Conservation (phyloP, 2,113 vertebrate genomes). For the Struthio camelus region DNA sequence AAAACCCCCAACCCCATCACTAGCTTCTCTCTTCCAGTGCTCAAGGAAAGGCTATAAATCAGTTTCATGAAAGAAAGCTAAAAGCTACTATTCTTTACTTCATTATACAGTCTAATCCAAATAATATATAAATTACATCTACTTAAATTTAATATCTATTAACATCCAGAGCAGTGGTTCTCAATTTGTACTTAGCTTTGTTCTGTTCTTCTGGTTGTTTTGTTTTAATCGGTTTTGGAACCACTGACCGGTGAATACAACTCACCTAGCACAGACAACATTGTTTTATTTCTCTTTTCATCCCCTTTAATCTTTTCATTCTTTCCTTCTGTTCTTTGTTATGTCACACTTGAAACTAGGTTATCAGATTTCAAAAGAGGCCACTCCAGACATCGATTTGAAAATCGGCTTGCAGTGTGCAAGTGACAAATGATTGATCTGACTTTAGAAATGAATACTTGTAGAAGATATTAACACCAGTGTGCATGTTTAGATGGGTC, state of each 20-base stretch:
- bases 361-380: neutral
- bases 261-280: neutral
- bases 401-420: neutral
- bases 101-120: neutral
- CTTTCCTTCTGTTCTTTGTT: neutral
- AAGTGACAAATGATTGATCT: neutral
- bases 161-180: neutral
- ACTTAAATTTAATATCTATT: neutral
- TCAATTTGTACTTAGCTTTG: neutral
- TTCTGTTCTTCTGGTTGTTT: neutral
- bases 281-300: neutral
- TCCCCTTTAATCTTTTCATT: neutral
- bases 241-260: neutral
- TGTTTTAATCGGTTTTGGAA: neutral
- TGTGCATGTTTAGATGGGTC: neutral
- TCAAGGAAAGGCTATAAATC: neutral
- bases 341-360: neutral
- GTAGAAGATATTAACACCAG: neutral
- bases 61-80: neutral
- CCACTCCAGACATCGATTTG: neutral
- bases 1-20: neutral
- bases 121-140: no score
- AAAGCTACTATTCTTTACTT: neutral
- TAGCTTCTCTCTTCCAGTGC: neutral
- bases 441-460: neutral